Conservation (phyloP, 2,113 vertebrate genomes). For the Cavia aperea region DNA sequence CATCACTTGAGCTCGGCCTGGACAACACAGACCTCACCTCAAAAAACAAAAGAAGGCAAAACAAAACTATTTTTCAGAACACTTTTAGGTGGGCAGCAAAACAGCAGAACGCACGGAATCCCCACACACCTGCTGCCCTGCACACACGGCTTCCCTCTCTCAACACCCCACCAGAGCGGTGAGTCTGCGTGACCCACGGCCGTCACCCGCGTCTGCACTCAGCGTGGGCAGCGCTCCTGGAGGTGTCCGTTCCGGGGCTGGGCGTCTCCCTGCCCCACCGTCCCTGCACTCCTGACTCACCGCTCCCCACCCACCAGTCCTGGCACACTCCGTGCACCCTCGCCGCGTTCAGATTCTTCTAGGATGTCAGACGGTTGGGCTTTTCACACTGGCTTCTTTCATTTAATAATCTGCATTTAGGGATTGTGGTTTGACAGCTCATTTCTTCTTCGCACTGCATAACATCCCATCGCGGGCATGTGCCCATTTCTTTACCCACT, state of each 20-base stretch:
- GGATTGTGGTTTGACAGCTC: background rate
- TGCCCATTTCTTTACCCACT: background rate
- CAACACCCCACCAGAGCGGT: background rate
- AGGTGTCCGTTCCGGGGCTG: fast-evolving
- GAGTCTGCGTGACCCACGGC: background rate
- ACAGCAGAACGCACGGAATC: background rate
- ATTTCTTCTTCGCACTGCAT: background rate
- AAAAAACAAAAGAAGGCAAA: background rate
- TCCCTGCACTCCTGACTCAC: background rate
- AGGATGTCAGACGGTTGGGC: background rate
- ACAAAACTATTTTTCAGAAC: background rate
- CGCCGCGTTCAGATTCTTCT: background rate
- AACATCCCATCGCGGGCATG: background rate
- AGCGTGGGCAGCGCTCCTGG: background rate
- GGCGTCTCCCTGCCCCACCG: background rate
- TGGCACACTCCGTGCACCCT: background rate
- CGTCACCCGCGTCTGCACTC: background rate
- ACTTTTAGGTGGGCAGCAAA: background rate
- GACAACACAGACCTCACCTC: background rate
- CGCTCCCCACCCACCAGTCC: background rate
- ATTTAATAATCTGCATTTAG: background rate
- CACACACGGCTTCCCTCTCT: background rate
- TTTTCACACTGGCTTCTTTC: background rate
- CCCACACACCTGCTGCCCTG: fast-evolving
- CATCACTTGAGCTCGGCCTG: background rate